Evolutionary conservation across 2,888 invertebrate genomes (phyloP), one percentile per base, ranked within the genome.

Genomic region (Andrena bucephala): DNA sequence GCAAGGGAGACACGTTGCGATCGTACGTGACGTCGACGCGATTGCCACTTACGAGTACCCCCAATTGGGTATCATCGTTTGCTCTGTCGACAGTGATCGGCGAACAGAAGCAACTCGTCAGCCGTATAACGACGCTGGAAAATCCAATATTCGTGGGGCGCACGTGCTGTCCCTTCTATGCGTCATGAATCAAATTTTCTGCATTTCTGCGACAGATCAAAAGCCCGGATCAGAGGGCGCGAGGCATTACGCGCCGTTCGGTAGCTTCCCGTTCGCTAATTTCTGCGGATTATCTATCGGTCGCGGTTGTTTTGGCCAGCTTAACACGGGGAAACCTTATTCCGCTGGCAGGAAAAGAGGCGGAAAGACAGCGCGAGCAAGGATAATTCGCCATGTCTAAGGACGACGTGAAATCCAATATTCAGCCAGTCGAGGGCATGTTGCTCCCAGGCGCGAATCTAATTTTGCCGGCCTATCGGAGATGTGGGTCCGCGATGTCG

Each of bases 41-140:
- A 88, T 88, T 88, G 88, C 85, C 86, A 86, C 85, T 88, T 88
- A 86, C 86, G 80, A 77, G 81, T 68, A 77, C 65, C 77, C 71
- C 72, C 85, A 81, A 88, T 87, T 83, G 88, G 79, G 79, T 88
- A 82, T 85, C 81, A 81, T 80, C 88, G 81, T 84, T 77, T 73
- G 80, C 82, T 74, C 72, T 76, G 62, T 48, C 82, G 71, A 68
- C 65, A 72, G 79, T 66, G 85, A 81, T 83, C 79, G 68, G 57
- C 75, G 77, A 75, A 81, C 77, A 81, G 86, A 85, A 81, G 85
- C 83, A 80, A 80, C 86, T 88, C 85, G 83, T 74, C 83, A 80
- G 80, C 73, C 81, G 81, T 86, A 86, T 85, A 86, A 88, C 86
- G 77, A 81, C 83, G 68, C 76, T 50, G 75, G 83, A 74, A 85